These are phyloP conservation scores for Nebria brevicollis DNA, from an alignment of 2,888 invertebrate genomes.

Conservation along the genomic window DNA sequence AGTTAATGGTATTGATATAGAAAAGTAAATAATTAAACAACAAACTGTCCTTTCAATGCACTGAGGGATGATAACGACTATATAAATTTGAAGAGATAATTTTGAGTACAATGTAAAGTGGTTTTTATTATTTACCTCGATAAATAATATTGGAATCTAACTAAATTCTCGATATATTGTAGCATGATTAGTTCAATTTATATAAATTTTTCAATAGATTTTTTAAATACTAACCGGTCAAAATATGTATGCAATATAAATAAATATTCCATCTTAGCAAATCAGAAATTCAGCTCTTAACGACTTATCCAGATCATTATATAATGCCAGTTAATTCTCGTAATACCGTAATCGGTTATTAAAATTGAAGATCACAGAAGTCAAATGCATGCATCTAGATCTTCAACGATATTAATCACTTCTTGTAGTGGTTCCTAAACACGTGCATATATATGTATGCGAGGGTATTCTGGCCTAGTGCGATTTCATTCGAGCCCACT, in stretches of 20 bases:
- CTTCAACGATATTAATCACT: slow-evolving; percentile 39
- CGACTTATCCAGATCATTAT: not conserved
- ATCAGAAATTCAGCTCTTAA: not conserved
- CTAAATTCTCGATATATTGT: too few species aligned
- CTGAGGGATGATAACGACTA: too few species aligned
- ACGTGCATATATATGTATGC: not conserved
- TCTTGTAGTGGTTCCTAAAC: slow-evolving; percentile 24
- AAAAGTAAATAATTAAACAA: too few species aligned
- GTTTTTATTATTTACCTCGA: too few species aligned
- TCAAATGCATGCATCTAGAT: slow-evolving; percentile 39
- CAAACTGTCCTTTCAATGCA: too few species aligned
- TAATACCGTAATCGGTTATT: not conserved
- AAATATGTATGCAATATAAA: not conserved
- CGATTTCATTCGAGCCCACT: slow-evolving; percentile 19
- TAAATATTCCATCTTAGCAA: not conserved
- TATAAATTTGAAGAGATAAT: too few species aligned
- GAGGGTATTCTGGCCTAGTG: slow-evolving; percentile 3
- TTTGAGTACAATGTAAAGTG: too few species aligned
- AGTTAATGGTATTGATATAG: too few species aligned
- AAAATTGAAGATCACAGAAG: slow-evolving; percentile 38
- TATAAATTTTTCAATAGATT: too few species aligned
- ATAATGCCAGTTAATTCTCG: not conserved
- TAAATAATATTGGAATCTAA: too few species aligned
- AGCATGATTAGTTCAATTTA: too few species aligned
- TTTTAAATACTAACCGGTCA: too few species aligned